Evolutionary conservation across 2,888 invertebrate genomes (phyloP).

Genomic region (Leptinotarsa juncta): DNA sequence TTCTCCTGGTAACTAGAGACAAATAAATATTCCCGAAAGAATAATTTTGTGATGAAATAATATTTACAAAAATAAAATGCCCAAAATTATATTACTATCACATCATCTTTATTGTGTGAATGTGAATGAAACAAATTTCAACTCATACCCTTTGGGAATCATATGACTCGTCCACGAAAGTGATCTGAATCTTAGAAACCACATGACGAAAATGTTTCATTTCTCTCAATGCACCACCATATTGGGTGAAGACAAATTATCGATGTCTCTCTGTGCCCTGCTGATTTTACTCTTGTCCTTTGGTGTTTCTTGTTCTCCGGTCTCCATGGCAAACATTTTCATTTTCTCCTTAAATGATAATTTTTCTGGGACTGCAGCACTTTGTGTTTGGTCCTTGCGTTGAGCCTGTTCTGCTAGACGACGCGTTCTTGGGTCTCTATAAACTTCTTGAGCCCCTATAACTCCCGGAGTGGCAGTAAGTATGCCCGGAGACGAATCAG

Average conservation of each 20-base stretch:
- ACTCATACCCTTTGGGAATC: neutral
- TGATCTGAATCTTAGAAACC: conserved; percentile 1
- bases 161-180: neutral
- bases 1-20: neutral
- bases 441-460: conserved; percentile 98
- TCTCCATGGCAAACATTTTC: conserved; percentile 99
- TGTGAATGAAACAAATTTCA: neutral
- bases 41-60: neutral
- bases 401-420: conserved; percentile 83
- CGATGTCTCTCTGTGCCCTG: conserved; percentile 93
- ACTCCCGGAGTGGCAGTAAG: conserved; percentile 87
- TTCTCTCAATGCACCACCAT: conserved; percentile 57
- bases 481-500: conserved; percentile 67
- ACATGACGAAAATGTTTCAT: neutral
- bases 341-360: conserved; percentile 98
- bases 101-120: neutral
- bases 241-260: conserved; percentile 71
- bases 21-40: neutral
- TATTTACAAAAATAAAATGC: neutral
- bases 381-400: conserved; percentile 71
- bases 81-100: neutral
- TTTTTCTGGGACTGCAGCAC: conserved; percentile 86
- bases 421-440: conserved; percentile 91
- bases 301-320: conserved; percentile 92
- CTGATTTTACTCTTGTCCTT: conserved; percentile 97